phyloP scores from a whole-genome alignment of 2,888 invertebrate species.

The Nebria brevicollis region DNA sequence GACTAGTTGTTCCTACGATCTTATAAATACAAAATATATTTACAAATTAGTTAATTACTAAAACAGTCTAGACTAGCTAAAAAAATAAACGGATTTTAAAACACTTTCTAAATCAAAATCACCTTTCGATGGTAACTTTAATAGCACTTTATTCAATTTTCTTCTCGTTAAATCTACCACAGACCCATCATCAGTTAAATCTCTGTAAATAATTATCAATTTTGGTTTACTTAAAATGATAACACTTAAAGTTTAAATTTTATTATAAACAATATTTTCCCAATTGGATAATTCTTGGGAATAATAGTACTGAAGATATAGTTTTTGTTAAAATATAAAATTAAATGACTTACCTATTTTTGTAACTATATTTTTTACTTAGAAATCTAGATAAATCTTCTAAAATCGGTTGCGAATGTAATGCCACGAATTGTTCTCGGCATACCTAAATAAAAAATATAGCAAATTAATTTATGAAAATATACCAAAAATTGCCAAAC shows the following conservation, averaged over 20 bases:
- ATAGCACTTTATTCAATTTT: slow-evolving; percentile 71
- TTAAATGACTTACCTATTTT: slow-evolving; percentile 65
- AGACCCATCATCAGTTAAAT: slow-evolving; percentile 65
- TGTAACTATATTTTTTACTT: slow-evolving; percentile 72
- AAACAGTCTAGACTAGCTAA: slow-evolving; percentile 69
- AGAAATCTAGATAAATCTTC: slow-evolving; percentile 85
- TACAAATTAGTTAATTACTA: slow-evolving; percentile 27
- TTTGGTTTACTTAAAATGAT: not conserved
- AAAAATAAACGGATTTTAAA: slow-evolving; percentile 84
- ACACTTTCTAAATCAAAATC: slow-evolving; percentile 81
- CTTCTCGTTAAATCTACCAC: slow-evolving; percentile 68
- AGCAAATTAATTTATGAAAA: not conserved
- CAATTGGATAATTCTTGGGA: too few species aligned
- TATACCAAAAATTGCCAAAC: slow-evolving; percentile 19
- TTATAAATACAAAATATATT: slow-evolving; percentile 26
- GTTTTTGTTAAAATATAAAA: too few species aligned
- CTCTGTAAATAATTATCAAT: slow-evolving; percentile 59
- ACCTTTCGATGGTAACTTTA: slow-evolving; percentile 77
- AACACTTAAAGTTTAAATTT: too few species aligned
- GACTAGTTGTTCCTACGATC: slow-evolving; percentile 25
- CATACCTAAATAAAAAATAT: slow-evolving; percentile 75
- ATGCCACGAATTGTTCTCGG: slow-evolving; percentile 96
- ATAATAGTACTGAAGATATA: too few species aligned
- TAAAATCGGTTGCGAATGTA: slow-evolving; percentile 93
- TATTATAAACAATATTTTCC: too few species aligned